These are phyloP conservation scores for Centropus bengalensis DNA, from an alignment of 2,113 vertebrate species.

Conservation along the genomic window DNA sequence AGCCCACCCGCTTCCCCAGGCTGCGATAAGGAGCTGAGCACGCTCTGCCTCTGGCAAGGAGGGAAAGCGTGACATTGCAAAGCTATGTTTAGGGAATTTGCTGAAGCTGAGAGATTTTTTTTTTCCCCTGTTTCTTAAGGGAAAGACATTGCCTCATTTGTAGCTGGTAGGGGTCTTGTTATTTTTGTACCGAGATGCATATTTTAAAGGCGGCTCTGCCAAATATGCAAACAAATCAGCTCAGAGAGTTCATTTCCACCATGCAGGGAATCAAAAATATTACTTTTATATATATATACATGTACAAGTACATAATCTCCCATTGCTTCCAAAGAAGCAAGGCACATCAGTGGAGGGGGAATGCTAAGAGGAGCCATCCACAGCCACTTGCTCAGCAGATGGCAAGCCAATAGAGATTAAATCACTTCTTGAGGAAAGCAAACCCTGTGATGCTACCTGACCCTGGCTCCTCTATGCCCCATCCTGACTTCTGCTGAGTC, in stretches of 20 bases:
- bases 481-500: not conserved
- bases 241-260: conserved; percentile 23
- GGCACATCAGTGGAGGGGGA: not conserved
- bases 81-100: not conserved
- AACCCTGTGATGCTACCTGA: not conserved
- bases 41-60: not conserved
- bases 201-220: conserved; percentile 12
- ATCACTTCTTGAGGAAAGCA: not conserved
- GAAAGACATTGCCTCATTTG: conserved; percentile 17
- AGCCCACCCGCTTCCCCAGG: not conserved
- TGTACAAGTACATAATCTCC: not conserved
- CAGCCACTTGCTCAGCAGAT: not conserved
- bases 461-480: not conserved
- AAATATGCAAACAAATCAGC: conserved; percentile 40
- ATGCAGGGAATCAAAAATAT: not conserved
- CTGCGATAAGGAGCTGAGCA: not conserved
- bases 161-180: conserved; percentile 30
- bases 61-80: conserved; percentile 18
- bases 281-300: not conserved
- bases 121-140: not conserved
- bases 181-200: conserved; percentile 17
- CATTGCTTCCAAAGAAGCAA: not conserved
- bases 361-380: not conserved
- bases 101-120: not conserved
- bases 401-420: rapidly evolving